Evolutionary conservation across 2,113 vertebrate genomes (phyloP), one percentile per base, ranked within the genome.

Genomic region (Urocolius indicus): DNA sequence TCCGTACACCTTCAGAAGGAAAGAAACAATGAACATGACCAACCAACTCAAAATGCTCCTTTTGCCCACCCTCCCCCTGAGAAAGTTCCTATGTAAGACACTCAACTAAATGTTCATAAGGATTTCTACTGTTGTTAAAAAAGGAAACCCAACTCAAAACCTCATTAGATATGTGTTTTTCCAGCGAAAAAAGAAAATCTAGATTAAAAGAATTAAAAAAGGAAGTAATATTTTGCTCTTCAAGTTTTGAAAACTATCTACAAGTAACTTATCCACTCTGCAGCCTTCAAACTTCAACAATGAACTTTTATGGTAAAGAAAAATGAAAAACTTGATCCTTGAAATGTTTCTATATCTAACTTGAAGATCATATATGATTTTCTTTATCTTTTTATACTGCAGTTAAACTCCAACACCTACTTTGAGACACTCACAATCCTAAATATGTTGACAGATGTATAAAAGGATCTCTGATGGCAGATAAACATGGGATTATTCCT

Each of bases 1-100:
- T 99, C 20, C 99, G 98, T 48, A 99, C 99, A 73, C 99, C 99
- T 99, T 96, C 51, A 34, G 61, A 89, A 84, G 8, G 41, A 91
- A 93, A 95, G 62, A 69, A 9, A 75, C 43, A 95, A 58, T 57
- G 48, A 95, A 93, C 11, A 59, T 8, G 27, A 87, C 13, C 59
- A 68, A 23, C 1, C 16, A 87, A 58, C 6, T 30, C 10, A 62
- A 75, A 59, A 77, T 22, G 8, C 14, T 13, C 54, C 20, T 30
- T 14, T 23, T 36, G 26, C 21, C 4, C 36, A 4, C 0, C 0
- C 1, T 5, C 1, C 11, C 18, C 15, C 6, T 2, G 8, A 41
- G 49, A 62, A 52, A 90, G 80, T 4, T n/a, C 5, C 22, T 58
- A 6, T 29, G 10, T 34, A 36, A 38, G 22, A 55, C 26, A 26